Evolutionary conservation across 2,797 vertebrate genomes (phyloP).

Genomic region (Chiropotes sagulatus): DNA sequence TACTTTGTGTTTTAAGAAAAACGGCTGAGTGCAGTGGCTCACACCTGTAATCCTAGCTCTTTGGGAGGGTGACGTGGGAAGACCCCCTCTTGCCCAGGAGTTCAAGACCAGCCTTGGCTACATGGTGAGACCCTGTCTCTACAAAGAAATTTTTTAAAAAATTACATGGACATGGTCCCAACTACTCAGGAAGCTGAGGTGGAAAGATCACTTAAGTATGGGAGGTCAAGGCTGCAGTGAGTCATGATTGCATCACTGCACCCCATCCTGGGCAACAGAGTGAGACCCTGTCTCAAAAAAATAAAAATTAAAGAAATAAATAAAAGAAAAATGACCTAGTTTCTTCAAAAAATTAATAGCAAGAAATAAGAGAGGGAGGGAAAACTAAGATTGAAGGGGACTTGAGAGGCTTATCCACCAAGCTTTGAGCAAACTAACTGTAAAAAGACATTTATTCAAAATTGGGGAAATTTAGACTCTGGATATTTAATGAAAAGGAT

Average conservation of each 20-base stretch:
- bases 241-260: neutral
- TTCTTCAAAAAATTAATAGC: conserved; percentile 42
- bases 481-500: conserved; percentile 40
- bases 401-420: neutral
- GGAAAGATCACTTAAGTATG: neutral
- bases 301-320: neutral
- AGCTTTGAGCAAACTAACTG: conserved; percentile 39
- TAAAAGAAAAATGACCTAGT: neutral
- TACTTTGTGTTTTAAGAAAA: conserved; percentile 34
- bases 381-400: neutral
- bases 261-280: neutral
- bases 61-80: neutral
- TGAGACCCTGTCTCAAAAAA: neutral
- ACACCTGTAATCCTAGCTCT: neutral
- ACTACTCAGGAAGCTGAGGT: neutral
- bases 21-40: neutral
- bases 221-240: neutral
- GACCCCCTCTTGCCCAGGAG: neutral
- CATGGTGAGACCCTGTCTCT: neutral
- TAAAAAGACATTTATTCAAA: conserved; percentile 40
- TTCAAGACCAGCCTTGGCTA: neutral
- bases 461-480: neutral
- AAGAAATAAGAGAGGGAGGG: neutral
- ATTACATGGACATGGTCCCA: neutral
- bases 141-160: neutral